These are phyloP conservation scores for Alviniconcha marisindica DNA, from an alignment of 1,140 invertebrate species.

Conservation along the genomic window DNA sequence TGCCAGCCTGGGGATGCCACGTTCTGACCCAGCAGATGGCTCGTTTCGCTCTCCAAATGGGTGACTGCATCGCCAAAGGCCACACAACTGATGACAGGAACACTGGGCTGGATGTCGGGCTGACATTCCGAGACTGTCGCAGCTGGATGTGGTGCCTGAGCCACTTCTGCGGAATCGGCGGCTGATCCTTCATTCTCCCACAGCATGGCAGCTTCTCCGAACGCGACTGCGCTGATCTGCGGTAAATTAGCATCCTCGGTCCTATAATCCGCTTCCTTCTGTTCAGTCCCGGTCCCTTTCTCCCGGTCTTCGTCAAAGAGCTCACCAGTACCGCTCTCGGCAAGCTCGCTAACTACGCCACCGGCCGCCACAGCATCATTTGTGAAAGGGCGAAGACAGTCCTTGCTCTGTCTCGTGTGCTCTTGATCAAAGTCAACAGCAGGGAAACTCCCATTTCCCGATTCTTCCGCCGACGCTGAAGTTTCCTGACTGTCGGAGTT, in stretches of 20 bases:
- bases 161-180: background rate
- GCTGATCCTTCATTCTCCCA: background rate
- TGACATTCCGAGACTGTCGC: no score
- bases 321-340: background rate
- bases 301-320: background rate
- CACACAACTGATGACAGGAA: conserved; percentile 5
- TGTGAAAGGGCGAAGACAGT: no score
- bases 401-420: no score
- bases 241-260: background rate
- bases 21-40: background rate
- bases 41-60: background rate
- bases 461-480: no score
- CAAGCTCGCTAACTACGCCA: background rate
- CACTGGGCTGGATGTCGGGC: background rate
- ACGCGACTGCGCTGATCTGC: conserved; percentile 5
- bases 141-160: background rate
- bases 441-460: no score
- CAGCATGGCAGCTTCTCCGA: conserved; percentile 11
- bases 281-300: background rate
- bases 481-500: no score
- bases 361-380: background rate
- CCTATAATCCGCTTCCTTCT: background rate
- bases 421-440: no score
- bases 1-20: no score
- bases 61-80: background rate